Evolutionary conservation across 2,888 invertebrate genomes (phyloP), one percentile per base, ranked within the genome.

Genomic region (Actias luna): DNA sequence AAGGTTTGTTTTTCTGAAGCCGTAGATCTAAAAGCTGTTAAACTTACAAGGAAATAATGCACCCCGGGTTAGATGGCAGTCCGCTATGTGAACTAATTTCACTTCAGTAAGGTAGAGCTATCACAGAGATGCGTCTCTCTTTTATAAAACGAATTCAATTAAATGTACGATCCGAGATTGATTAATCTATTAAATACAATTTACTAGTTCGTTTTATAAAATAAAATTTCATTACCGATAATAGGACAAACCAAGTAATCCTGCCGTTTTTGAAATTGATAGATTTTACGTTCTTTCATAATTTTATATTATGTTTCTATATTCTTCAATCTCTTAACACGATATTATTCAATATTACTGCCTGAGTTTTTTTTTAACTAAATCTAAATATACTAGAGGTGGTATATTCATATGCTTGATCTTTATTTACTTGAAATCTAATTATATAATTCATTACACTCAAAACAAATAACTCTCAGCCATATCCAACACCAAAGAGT

Each of bases 91-190:
- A 84, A 82, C 84, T 83, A 84, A 85, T 85, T 76, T 83, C 85
- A 85, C 82, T 84, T 84, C 76, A 76, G 82, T 83, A 55, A 73
- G 77, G 79, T 78, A 76, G 42, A 31, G 72, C 46, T 75, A 75
- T 67, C 64, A 57, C 65, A 61, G 69, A 70, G 65, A 65, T 66
- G 60, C 66, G 59, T 42, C 63, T 62, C 64, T 67, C 69, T 67
- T 77, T 71, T 73, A 75, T 75, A 74, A 72, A 77, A 71, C 65
- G 70, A 76, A 84, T 83, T 81, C 79, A 80, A 82, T 84, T 79
- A 77, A 76, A 75, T 71, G 72, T 73, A 67, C 60, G 61, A 60
- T 65, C 65, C 61, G 52, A 60, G 60, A 68, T 65, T 70, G 71
- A 72, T 65, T 66, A 64, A 61, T 35, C 57, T 58, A 42, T 62